These are phyloP conservation scores for Ardeotis arabs DNA, from an alignment of 2,113 vertebrate species.

Conservation along the genomic window DNA sequence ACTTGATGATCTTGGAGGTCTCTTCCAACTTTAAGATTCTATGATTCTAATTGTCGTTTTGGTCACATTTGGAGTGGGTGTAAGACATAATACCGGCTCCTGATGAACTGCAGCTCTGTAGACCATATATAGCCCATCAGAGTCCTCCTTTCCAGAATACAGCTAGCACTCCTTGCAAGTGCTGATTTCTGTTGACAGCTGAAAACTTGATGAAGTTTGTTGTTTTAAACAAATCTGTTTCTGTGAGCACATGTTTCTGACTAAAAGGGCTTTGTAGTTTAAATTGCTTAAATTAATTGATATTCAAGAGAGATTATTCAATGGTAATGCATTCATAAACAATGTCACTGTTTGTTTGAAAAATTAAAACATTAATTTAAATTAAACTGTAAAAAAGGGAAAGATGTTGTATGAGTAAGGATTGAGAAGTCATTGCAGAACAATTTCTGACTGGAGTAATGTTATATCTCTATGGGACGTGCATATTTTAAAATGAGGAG, in stretches of 20 bases:
- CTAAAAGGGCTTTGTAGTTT: constrained; percentile 6
- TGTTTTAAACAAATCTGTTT: constrained; percentile 2
- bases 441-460: not conserved
- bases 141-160: not conserved
- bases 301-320: constrained; percentile 51
- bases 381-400: constrained; percentile 55
- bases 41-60: not conserved
- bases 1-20: too few species aligned
- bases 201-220: not conserved
- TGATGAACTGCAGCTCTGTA: not conserved
- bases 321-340: constrained; percentile 56
- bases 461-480: not conserved
- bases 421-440: not conserved
- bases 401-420: not conserved
- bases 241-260: not conserved
- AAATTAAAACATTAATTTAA: constrained; percentile 71
- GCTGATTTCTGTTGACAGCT: not conserved
- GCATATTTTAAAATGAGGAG: not conserved
- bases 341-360: constrained; percentile 44
- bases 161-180: not conserved
- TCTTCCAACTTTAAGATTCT: too few species aligned
- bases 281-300: constrained; percentile 46
- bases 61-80: not conserved
- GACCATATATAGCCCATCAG: not conserved
- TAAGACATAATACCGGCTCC: not conserved